Evolutionary conservation across 2,888 invertebrate genomes (phyloP).

Genomic region (Cancer borealis): DNA sequence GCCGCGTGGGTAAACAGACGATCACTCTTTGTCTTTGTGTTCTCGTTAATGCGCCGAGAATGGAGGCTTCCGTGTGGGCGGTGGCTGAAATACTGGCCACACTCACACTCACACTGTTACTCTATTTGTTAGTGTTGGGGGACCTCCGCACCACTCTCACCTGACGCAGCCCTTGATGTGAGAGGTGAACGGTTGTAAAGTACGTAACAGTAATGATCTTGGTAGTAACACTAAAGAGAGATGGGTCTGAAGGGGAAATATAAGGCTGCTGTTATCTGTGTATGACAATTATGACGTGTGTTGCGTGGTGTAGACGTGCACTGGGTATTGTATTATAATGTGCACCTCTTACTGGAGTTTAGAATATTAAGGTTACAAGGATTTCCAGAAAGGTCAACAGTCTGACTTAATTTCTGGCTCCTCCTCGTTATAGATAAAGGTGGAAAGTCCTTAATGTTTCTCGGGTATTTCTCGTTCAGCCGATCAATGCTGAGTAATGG

Average conservation of each 20-base stretch:
- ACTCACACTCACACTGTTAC: background rate
- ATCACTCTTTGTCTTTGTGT: slow-evolving; percentile 29
- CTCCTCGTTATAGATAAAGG: slow-evolving; percentile 22
- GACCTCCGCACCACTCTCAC: background rate
- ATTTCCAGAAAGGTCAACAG: background rate
- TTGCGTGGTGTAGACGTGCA: background rate
- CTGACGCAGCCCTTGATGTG: background rate
- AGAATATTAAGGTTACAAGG: background rate
- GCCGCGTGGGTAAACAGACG: background rate
- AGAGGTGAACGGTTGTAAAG: background rate
- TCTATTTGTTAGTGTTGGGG: background rate
- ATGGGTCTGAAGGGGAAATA: background rate
- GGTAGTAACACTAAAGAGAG: background rate
- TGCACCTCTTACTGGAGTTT: background rate
- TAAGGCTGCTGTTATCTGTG: background rate
- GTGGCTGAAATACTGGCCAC: background rate
- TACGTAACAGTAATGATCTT: background rate
- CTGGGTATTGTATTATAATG: background rate
- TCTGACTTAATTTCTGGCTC: background rate
- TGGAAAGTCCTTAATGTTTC: background rate
- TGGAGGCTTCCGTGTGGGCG: slow-evolving; percentile 30
- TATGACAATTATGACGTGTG: background rate
- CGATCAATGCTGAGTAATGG: slow-evolving; percentile 40
- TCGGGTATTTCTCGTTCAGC: background rate
- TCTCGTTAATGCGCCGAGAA: background rate